Conservation (phyloP, 2,113 vertebrate species). For the Xenopus tropicalis region UCB_Xtro_10.0 CM004449.2:116383501-116384000, state of each 20-base stretch:
- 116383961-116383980: not conserved
- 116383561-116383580: slow-evolving; percentile 4
- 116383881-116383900: slow-evolving; percentile 22
- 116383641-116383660: slow-evolving; percentile 9
- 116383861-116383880: slow-evolving; percentile 13
- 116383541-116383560: slow-evolving; percentile 21
- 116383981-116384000: not conserved
- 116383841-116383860: slow-evolving; percentile 30
- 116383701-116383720: slow-evolving; percentile 28
- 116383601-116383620: slow-evolving; percentile 8
- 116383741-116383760: slow-evolving; percentile 15
- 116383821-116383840: too few relatives aligned
- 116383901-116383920: slow-evolving; percentile 12
- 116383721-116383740: slow-evolving; percentile 17
- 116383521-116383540: slow-evolving; percentile 23
- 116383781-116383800: slow-evolving; percentile 35
- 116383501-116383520: slow-evolving; percentile 18
- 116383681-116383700: slow-evolving; percentile 31
- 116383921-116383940: slow-evolving; percentile 7
- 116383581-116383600: slow-evolving; percentile 11
- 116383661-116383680: slow-evolving; percentile 28
- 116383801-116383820: slow-evolving; percentile 11
- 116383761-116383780: slow-evolving; percentile 19
- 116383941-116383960: not conserved
- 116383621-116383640: slow-evolving; percentile 18